Percentiles rank a stretch among this genome's conserved stretches.
Evolutionary conservation across 2,797 vertebrate species (phyloP).

Genomic region (Typhlichthys eigenmanni): DNA sequence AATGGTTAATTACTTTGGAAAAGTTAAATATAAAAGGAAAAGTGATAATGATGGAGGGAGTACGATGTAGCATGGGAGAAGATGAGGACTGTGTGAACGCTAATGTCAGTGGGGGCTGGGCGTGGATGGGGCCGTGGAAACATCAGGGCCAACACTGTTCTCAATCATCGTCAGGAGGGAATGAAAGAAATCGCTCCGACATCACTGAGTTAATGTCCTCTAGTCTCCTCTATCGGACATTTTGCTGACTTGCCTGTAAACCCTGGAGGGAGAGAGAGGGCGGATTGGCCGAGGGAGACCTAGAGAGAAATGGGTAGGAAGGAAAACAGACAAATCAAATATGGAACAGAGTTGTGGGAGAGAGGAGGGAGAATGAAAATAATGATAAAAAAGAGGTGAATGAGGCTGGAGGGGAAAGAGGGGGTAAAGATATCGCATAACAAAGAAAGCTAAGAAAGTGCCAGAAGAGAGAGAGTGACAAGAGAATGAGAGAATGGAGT

Average conservation of each 20-base stretch:
- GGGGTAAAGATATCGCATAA: conserved; percentile 8
- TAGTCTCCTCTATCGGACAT: conserved; percentile 52
- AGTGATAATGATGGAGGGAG: background rate
- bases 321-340: conserved; percentile 47
- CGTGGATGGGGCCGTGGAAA: conserved; percentile 5
- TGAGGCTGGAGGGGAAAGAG: background rate
- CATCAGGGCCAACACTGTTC: conserved; percentile 35
- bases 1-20: too few relatives aligned
- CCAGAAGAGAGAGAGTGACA: conserved; percentile 25
- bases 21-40: too few relatives aligned
- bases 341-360: conserved; percentile 17
- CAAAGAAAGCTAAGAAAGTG: conserved; percentile 22
- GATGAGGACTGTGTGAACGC: background rate
- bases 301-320: conserved; percentile 37
- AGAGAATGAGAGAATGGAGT: conserved; percentile 7
- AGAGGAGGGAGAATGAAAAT: conserved; percentile 46
- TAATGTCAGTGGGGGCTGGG: background rate
- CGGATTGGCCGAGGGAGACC: conserved; percentile 8
- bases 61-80: background rate
- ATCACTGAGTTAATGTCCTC: conserved; percentile 39
- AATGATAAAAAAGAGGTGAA: conserved; percentile 47
- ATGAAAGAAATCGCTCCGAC: conserved; percentile 45
- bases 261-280: background rate
- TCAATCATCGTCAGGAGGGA: conserved; percentile 39
- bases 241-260: background rate